These are phyloP conservation scores for Triplophysa tibetana DNA, from an alignment of 2,113 vertebrate genomes.

Conservation along the genomic window DNA sequence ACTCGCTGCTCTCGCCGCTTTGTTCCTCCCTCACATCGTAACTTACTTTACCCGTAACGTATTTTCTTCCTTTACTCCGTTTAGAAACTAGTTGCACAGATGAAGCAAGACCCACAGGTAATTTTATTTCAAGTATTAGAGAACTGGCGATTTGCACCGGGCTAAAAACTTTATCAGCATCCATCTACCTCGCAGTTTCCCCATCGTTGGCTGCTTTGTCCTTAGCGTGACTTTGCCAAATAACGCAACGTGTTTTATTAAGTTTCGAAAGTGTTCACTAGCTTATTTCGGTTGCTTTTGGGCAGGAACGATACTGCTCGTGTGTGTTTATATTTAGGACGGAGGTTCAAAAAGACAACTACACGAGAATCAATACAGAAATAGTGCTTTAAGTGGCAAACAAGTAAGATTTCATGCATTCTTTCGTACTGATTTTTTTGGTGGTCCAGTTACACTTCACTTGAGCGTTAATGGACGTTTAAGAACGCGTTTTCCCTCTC, in stretches of 20 bases:
- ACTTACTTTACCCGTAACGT: conserved; percentile 77
- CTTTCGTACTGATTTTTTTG: no score
- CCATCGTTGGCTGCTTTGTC: conserved; percentile 41
- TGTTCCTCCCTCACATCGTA: conserved; percentile 83
- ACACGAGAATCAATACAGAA: conserved; percentile 80
- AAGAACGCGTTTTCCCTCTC: no score
- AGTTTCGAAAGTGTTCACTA: conserved; percentile 49
- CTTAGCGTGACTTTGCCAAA: conserved; percentile 58
- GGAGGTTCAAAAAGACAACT: conserved; percentile 85
- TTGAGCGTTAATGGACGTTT: background rate
- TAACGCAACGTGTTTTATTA: conserved; percentile 26
- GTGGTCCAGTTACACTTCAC: no score
- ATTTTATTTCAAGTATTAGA: conserved; percentile 62
- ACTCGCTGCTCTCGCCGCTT: conserved; percentile 88
- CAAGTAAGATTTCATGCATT: conserved; percentile 68
- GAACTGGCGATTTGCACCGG: conserved; percentile 66
- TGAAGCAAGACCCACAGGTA: conserved; percentile 93
- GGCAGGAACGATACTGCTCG: conserved; percentile 21
- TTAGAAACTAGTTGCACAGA: conserved; percentile 89
- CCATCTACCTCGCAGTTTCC: conserved; percentile 67
- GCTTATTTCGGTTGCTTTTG: conserved; percentile 49
- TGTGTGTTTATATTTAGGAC: conserved; percentile 75
- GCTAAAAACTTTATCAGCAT: conserved; percentile 86
- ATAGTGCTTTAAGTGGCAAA: conserved; percentile 84
- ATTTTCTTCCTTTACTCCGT: conserved; percentile 56